Evolutionary conservation across 1,140 invertebrate species (phyloP).

Genomic region (Zaprionus nigranus): DNA sequence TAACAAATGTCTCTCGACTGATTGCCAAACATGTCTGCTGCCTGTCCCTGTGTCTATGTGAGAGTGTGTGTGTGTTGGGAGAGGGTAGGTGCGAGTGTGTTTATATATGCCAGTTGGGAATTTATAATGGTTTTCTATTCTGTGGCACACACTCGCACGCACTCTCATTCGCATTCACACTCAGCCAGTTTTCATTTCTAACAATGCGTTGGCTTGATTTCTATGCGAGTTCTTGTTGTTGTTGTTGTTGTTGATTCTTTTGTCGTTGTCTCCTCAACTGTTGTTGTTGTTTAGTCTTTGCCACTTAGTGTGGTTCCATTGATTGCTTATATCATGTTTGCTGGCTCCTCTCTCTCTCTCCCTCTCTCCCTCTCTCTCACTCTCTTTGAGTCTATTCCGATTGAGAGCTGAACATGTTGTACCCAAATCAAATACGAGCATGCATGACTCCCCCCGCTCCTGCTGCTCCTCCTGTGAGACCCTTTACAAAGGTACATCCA

Average conservation of each 20-base stretch:
- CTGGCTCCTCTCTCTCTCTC: background rate
- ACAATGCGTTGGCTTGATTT: conserved; percentile 37
- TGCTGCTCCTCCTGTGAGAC: background rate
- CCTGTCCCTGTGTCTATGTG: background rate
- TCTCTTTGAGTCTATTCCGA: background rate
- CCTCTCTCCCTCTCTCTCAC: too few species aligned
- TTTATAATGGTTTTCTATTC: conserved; percentile 67
- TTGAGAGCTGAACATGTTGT: conserved; percentile 23
- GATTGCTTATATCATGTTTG: conserved; percentile 61
- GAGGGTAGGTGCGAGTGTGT: background rate
- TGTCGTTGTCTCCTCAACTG: background rate
- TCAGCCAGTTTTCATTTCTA: conserved; percentile 25
- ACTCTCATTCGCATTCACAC: background rate
- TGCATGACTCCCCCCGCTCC: background rate
- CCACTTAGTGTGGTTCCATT: conserved; percentile 44
- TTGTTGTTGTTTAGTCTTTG: conserved; percentile 30
- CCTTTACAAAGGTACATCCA: background rate
- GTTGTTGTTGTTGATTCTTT: background rate
- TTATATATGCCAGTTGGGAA: conserved; percentile 60
- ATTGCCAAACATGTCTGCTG: conserved; percentile 49
- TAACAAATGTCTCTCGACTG: conserved; percentile 73
- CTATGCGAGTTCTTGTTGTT: conserved; percentile 6
- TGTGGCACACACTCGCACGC: conserved; percentile 8
- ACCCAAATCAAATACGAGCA: conserved; percentile 49
- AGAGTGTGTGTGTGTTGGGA: background rate